Evolutionary conservation across 2,888 invertebrate species (phyloP).

Genomic region (Yponomeuta sedellus): DNA sequence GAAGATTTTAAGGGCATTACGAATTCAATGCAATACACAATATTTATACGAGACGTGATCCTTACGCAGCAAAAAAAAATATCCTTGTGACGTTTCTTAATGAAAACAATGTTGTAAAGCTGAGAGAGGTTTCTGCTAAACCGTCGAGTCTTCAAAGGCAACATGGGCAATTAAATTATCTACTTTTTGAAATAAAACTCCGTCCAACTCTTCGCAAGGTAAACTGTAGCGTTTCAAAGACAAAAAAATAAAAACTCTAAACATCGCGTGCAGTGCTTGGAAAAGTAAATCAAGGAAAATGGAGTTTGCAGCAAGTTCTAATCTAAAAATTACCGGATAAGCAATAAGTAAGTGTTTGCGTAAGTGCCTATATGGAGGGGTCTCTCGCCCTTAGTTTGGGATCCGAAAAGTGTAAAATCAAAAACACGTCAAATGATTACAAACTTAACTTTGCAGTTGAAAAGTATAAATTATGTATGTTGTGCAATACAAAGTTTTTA

Average conservation of each 20-base stretch:
- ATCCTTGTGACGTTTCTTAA: not conserved
- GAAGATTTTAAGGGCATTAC: not conserved
- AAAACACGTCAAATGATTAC: too few species aligned
- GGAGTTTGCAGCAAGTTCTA: not conserved
- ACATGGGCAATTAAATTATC: not conserved
- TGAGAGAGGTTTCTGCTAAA: not conserved
- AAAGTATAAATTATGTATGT: too few species aligned
- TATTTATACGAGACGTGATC: too few species aligned
- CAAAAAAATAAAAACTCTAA: not conserved
- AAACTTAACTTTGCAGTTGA: too few species aligned
- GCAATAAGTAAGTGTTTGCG: too few species aligned
- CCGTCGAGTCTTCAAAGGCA: slow-evolving; percentile 3
- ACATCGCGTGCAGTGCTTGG: not conserved
- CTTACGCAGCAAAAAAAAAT: not conserved
- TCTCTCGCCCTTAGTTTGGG: too few species aligned
- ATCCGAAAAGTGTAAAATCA: too few species aligned
- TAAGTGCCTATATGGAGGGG: too few species aligned
- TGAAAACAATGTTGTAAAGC: not conserved
- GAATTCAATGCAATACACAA: too few species aligned
- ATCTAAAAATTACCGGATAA: too few species aligned
- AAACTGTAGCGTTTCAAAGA: slow-evolving; percentile 7
- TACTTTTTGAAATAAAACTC: not conserved
- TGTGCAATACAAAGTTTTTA: too few species aligned
- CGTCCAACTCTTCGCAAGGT: not conserved
- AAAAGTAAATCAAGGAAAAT: slow-evolving; percentile 4